Conservation (phyloP, 92 coral and sea anemone species). For the Porites lobata region DNA sequence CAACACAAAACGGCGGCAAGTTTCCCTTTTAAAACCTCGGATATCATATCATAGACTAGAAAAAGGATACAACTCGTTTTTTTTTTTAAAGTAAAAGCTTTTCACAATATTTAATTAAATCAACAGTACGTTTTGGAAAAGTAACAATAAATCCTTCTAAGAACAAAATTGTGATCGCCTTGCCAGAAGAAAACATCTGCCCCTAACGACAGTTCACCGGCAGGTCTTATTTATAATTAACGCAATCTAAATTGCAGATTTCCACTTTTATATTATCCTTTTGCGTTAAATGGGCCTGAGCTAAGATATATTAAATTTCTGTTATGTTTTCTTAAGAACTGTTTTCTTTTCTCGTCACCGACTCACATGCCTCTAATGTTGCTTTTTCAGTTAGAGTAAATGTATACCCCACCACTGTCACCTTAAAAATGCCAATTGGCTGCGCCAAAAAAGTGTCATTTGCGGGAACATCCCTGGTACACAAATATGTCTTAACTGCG, state of each 20-base stretch:
- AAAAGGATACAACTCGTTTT: neutral
- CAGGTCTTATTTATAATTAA: constrained; percentile 46
- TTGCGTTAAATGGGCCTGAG: neutral
- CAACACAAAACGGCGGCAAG: neutral
- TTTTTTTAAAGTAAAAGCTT: neutral
- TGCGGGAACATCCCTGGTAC: constrained; percentile 22
- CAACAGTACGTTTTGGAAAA: neutral
- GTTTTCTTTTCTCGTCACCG: neutral
- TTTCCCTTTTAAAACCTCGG: neutral
- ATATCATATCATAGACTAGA: neutral
- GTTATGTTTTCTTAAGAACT: neutral
- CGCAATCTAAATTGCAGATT: constrained; percentile 60
- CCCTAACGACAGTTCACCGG: constrained; percentile 11
- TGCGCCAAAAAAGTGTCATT: neutral
- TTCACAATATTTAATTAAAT: neutral
- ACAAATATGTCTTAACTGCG: constrained; percentile 30
- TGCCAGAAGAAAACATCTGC: constrained; percentile 49
- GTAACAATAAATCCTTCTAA: constrained; percentile 21
- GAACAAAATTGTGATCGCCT: constrained; percentile 40
- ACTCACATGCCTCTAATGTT: no score
- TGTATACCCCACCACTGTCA: no score
- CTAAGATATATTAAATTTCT: constrained; percentile 27
- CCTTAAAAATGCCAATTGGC: neutral
- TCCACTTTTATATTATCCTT: constrained; percentile 28
- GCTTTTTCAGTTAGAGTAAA: no score